phyloP scores from a whole-genome alignment of 2,113 vertebrate species.

The Mustela lutreola region DNA sequence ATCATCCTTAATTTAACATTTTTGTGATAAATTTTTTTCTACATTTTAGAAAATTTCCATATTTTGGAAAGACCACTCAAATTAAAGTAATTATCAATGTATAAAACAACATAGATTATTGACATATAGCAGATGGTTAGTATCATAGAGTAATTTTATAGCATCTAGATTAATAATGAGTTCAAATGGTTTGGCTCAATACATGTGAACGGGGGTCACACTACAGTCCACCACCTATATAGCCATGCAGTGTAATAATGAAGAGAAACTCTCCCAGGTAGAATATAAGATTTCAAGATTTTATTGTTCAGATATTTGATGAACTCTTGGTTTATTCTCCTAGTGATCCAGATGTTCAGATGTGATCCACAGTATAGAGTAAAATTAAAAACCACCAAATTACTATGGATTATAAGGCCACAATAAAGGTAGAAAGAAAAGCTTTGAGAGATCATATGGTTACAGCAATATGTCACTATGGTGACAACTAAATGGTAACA shows the following conservation, averaged over 20 bases:
- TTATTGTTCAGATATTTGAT: not conserved
- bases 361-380: not conserved
- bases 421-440: not conserved
- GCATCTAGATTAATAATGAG: not conserved
- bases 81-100: not conserved
- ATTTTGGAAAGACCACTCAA: not conserved
- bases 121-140: not conserved
- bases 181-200: not conserved
- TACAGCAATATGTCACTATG: not conserved
- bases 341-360: not conserved
- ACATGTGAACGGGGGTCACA: not conserved
- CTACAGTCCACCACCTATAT: not conserved
- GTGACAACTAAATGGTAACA: not conserved
- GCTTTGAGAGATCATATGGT: not conserved
- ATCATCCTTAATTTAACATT: not conserved
- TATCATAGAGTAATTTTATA: not conserved
- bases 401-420: not conserved
- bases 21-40: not conserved
- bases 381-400: not conserved
- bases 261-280: not conserved
- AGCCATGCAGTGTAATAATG: too few species aligned
- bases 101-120: not conserved
- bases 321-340: not conserved
- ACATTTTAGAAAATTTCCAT: not conserved
- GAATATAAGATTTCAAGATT: not conserved